phyloP scores from a whole-genome alignment of 2,888 invertebrate species.

The Geotrupes spiniger region DNA sequence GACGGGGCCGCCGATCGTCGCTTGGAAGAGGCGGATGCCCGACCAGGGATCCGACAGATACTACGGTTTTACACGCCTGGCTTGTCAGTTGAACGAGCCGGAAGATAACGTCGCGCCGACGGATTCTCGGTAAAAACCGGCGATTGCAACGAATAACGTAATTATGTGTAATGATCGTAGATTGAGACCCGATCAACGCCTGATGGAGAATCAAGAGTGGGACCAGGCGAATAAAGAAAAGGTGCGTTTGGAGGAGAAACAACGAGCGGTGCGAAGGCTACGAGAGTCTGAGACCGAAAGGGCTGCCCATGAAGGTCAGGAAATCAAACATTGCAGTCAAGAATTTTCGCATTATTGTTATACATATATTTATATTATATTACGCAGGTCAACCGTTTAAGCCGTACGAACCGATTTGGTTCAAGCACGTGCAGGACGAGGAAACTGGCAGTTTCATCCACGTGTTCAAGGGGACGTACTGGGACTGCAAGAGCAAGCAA shows the following conservation, averaged over 20 bases:
- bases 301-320: constrained; percentile 59
- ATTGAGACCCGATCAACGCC: constrained; percentile 90
- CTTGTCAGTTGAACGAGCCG: constrained; percentile 93
- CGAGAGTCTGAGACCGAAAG: constrained; percentile 78
- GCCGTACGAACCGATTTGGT: constrained; percentile 84
- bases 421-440: constrained; percentile 76
- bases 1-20: constrained; percentile 78
- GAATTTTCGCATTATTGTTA: not conserved
- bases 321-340: too few species aligned
- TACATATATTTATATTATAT: too few species aligned
- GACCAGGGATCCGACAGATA: constrained; percentile 68
- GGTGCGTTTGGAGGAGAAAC: constrained; percentile 90
- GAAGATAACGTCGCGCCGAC: constrained; percentile 93
- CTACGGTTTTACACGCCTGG: constrained; percentile 94
- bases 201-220: constrained; percentile 95
- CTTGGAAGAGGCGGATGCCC: constrained; percentile 84
- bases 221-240: constrained; percentile 88
- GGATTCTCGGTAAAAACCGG: constrained; percentile 67
- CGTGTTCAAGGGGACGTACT: constrained; percentile 85
- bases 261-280: constrained; percentile 73
- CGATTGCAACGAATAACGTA: not conserved
- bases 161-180: too few species aligned
- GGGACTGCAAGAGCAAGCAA: constrained; percentile 83
- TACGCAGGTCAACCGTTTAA: constrained; percentile 60
- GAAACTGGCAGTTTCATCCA: constrained; percentile 70